Conservation (phyloP, 2,888 invertebrate genomes). For the Heliconius aoede region DNA sequence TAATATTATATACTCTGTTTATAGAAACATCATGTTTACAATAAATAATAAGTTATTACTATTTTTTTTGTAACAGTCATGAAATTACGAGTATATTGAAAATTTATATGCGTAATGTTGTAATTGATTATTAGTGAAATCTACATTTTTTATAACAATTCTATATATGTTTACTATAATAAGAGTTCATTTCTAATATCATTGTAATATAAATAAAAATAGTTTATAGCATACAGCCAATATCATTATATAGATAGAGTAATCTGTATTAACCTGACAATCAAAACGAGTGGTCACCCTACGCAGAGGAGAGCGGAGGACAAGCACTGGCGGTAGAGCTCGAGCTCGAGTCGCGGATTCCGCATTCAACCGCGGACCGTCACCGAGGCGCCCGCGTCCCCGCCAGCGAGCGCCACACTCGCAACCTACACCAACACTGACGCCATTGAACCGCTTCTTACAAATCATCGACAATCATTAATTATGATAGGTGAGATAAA, state of each 20-base stretch:
- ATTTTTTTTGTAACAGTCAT: neutral
- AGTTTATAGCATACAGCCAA: neutral
- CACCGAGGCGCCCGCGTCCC: constrained; percentile 66
- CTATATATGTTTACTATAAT: neutral
- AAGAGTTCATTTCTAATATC: neutral
- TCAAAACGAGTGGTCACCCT: constrained; percentile 32
- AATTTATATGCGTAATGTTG: no score
- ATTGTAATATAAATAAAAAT: neutral
- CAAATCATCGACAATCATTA: constrained; percentile 66
- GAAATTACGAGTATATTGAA: neutral
- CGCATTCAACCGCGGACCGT: constrained; percentile 77
- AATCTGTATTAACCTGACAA: neutral
- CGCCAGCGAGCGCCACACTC: constrained; percentile 55
- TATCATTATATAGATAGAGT: neutral
- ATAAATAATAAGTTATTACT: neutral
- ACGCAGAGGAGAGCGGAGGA: constrained; percentile 53
- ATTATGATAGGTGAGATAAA: constrained; percentile 77
- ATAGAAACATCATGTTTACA: neutral
- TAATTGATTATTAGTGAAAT: neutral
- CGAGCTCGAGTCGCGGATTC: constrained; percentile 51
- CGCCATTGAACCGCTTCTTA: constrained; percentile 70
- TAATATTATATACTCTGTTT: neutral
- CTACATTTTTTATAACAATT: neutral
- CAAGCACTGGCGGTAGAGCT: constrained; percentile 42
- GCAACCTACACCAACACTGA: constrained; percentile 82